Conservation (phyloP, 2,113 vertebrate species). For the Axis porcinus region DNA sequence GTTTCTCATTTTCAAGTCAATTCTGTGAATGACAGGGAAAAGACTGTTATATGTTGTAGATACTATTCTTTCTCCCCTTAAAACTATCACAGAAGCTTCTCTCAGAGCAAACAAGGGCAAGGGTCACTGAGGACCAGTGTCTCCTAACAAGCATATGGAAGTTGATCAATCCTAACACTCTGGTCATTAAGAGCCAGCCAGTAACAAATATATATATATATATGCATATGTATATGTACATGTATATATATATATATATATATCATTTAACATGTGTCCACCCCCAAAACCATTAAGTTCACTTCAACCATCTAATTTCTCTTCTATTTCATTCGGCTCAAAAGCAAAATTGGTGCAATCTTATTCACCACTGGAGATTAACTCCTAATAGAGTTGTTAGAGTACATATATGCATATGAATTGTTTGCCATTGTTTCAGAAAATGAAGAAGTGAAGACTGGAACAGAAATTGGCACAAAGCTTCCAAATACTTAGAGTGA, state of each 20-base stretch:
- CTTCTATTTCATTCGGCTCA: neutral
- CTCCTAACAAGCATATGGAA: neutral
- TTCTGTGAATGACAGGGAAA: neutral
- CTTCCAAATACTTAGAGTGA: slow-evolving; percentile 41
- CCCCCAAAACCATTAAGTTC: neutral
- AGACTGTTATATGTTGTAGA: neutral
- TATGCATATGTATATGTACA: too few species aligned
- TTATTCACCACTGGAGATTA: neutral
- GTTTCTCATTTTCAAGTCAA: neutral
- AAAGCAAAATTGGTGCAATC: slow-evolving; percentile 24
- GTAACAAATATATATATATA: neutral
- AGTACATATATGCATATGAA: neutral
- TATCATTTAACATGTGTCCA: neutral
- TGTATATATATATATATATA: too few species aligned
- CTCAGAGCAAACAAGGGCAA: neutral
- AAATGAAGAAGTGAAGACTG: slow-evolving; percentile 42
- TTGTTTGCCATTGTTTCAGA: slow-evolving; percentile 16
- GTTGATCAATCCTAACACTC: neutral
- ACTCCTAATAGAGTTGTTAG: neutral
- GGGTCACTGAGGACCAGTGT: neutral
- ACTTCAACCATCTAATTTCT: neutral
- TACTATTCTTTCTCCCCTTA: neutral
- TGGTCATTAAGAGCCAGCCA: neutral
- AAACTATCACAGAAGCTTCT: neutral
- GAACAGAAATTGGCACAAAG: slow-evolving; percentile 44